Percentiles rank a stretch among this genome's conserved stretches.
Evolutionary conservation across 2,113 vertebrate species (phyloP).

Genomic region (Antidorcas marsupialis): DNA sequence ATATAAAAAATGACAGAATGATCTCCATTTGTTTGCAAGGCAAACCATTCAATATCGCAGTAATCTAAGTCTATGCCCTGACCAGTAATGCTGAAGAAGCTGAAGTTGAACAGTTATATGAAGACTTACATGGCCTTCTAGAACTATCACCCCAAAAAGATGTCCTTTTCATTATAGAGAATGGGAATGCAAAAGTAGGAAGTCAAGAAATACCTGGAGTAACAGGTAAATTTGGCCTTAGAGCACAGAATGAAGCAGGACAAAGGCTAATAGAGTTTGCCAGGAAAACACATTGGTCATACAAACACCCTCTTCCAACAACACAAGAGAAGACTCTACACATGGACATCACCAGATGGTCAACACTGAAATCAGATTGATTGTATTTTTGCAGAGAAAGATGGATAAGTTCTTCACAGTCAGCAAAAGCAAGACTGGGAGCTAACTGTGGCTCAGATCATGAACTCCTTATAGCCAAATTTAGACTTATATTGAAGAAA

Average conservation of each 20-base stretch:
- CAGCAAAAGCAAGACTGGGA: not conserved
- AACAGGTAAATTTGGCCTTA: not conserved
- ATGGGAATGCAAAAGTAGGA: not conserved
- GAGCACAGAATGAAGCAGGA: not conserved
- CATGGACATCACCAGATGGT: not conserved
- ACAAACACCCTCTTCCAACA: not conserved
- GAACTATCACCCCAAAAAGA: not conserved
- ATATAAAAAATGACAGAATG: not conserved
- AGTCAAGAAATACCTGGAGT: not conserved
- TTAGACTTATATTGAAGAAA: not conserved
- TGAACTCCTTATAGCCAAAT: not conserved
- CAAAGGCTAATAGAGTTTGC: not conserved
- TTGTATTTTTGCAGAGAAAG: not conserved
- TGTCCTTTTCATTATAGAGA: not conserved
- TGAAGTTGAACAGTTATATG: not conserved
- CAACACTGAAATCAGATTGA: not conserved
- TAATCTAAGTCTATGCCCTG: not conserved
- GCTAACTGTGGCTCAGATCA: not conserved
- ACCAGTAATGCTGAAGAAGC: not conserved
- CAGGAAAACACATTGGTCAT: not conserved
- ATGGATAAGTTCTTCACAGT: not conserved
- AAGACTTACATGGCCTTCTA: not conserved
- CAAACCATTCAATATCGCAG: not conserved
- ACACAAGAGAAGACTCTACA: not conserved
- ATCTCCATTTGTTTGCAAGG: not conserved